phyloP scores from a whole-genome alignment of 2,113 vertebrate species.

The Myrmecobius fasciatus region DNA sequence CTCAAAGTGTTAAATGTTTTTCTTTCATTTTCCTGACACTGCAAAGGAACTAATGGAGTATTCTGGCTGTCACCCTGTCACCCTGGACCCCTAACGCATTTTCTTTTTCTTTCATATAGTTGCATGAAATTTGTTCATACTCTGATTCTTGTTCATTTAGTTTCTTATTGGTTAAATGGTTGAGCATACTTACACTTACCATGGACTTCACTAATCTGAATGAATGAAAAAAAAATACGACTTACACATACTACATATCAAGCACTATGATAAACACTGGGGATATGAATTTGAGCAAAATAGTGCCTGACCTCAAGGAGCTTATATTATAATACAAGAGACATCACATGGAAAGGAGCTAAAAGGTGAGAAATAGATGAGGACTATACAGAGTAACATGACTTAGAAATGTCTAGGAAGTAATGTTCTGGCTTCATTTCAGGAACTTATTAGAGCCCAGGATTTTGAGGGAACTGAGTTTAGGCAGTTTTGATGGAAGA shows the following conservation, averaged over 20 bases:
- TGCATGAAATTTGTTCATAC: neutral
- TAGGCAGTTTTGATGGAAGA: neutral
- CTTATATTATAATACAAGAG: neutral
- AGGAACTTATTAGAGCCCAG: neutral
- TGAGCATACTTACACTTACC: neutral
- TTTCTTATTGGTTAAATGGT: neutral
- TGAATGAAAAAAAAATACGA: neutral
- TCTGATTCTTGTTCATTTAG: neutral
- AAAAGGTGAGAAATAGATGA: neutral
- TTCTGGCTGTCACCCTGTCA: neutral
- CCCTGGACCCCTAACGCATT: neutral
- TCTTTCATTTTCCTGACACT: neutral
- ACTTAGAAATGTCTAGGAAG: neutral
- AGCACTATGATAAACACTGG: neutral
- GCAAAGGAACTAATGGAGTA: neutral
- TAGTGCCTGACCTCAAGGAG: neutral
- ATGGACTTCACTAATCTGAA: neutral
- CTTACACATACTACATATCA: neutral
- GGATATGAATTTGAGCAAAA: neutral
- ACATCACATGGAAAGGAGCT: neutral
- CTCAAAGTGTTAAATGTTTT: neutral
- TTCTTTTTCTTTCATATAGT: neutral
- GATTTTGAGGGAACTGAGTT: neutral
- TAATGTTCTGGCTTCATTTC: neutral
- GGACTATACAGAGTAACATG: neutral